Percentiles rank a stretch among this genome's conserved stretches.
Conservation (phyloP, 2,888 invertebrate genomes). For the Crocallis elinguaria region DNA sequence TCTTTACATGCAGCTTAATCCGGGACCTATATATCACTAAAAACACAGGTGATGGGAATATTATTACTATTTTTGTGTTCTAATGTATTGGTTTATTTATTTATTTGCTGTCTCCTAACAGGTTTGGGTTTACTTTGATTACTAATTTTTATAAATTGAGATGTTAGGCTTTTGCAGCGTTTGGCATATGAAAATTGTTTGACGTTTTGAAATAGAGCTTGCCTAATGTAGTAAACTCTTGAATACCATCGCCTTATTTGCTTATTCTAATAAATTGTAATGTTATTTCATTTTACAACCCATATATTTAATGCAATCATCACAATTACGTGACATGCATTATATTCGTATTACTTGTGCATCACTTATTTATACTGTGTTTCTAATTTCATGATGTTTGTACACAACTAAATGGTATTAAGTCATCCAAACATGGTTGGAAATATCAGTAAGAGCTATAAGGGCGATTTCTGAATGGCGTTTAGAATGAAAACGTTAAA, state of each 20-base stretch:
- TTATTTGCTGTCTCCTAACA: constrained; percentile 33
- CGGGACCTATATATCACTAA: constrained; percentile 85
- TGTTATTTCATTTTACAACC: background rate
- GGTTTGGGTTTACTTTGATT: constrained; percentile 31
- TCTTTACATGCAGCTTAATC: constrained; percentile 85
- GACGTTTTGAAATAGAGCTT: constrained; percentile 3
- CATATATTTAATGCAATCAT: background rate
- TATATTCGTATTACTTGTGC: background rate
- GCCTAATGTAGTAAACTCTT: background rate
- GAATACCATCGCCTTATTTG: constrained; percentile 7
- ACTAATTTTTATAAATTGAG: constrained; percentile 14
- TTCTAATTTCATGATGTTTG: background rate
- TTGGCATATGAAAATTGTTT: background rate
- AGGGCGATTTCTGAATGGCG: too few species aligned
- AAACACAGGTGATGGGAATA: constrained; percentile 83
- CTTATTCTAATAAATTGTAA: background rate
- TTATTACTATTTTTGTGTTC: constrained; percentile 67
- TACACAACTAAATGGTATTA: too few species aligned
- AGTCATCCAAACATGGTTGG: too few species aligned
- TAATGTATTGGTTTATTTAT: constrained; percentile 43
- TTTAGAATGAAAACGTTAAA: too few species aligned
- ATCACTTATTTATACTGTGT: background rate
- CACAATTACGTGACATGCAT: constrained; percentile 2
- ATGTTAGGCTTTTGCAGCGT: background rate
- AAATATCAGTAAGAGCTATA: too few species aligned